These are phyloP conservation scores for Echinops telfairi DNA, from an alignment of 2,113 vertebrate species.

Conservation along the genomic window DNA sequence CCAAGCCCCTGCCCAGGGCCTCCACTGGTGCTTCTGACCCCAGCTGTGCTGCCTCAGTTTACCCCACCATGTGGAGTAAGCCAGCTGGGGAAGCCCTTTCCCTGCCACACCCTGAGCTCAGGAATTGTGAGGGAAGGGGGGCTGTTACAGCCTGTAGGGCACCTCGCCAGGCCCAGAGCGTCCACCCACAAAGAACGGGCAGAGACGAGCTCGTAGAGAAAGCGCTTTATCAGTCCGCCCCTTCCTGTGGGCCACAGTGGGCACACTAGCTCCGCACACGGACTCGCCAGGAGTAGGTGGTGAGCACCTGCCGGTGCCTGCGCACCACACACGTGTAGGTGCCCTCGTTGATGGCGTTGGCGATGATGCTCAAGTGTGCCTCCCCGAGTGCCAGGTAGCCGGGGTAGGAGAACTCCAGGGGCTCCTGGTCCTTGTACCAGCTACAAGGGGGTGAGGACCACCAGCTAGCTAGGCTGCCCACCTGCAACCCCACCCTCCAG, in stretches of 20 bases:
- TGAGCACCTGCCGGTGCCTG: constrained; percentile 93
- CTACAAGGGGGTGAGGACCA: constrained; percentile 83
- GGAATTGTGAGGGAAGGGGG: neutral
- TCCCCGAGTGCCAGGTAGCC: constrained; percentile 95
- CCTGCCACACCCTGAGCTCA: neutral
- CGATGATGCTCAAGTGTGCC: constrained; percentile 95
- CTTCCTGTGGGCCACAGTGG: neutral
- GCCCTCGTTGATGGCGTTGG: constrained; percentile 97
- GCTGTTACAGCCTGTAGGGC: neutral
- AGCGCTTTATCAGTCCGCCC: constrained; percentile 62
- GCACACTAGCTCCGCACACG: constrained; percentile 86
- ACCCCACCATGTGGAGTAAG: neutral
- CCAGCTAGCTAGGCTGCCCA: fast-evolving
- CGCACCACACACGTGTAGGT: constrained; percentile 96
- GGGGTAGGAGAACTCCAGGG: constrained; percentile 95
- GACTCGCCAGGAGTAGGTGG: constrained; percentile 97
- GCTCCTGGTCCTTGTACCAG: constrained; percentile 98
- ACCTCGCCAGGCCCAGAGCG: neutral
- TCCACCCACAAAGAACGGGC: constrained; percentile 1
- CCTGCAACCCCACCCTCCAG: neutral
- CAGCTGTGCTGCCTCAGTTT: fast-evolving
- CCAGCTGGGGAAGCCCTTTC: neutral
- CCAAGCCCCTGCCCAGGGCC: too few species aligned
- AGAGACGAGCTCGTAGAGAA: neutral
- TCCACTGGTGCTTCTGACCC: too few species aligned